Evolutionary conservation across 2,797 vertebrate genomes (phyloP).

Genomic region (Ctenopoma multispine): DNA sequence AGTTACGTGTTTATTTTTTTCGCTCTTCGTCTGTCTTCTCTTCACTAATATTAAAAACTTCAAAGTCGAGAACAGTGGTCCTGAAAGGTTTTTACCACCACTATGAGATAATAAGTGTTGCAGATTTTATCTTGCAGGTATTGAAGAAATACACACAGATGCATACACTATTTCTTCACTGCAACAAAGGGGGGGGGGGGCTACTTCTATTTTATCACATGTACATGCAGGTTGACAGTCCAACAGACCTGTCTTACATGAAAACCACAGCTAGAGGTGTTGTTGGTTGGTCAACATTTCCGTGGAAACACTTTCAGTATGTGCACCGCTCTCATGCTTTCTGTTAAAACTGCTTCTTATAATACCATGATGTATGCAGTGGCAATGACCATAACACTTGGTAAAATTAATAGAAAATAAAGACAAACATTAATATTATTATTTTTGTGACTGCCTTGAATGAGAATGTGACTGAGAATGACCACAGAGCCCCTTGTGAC

Average conservation of each 20-base stretch:
- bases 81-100: background rate
- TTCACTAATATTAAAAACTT: constrained; percentile 6
- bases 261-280: constrained; percentile 43
- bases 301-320: background rate
- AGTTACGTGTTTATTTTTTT: constrained; percentile 1
- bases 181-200: background rate
- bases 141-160: background rate
- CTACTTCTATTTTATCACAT: constrained; percentile 6
- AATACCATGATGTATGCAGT: background rate
- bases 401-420: too few relatives aligned
- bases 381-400: background rate
- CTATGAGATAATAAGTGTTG: background rate
- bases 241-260: background rate
- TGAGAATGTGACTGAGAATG: too few relatives aligned
- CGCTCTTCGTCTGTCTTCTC: constrained; percentile 3
- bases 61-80: background rate
- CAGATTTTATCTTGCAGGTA: constrained; percentile 10
- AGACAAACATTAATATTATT: too few relatives aligned
- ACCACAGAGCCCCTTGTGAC: too few relatives aligned
- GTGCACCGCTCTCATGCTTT: background rate
- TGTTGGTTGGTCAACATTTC: constrained; percentile 41
- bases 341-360: constrained; percentile 6
- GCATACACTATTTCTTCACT: background rate
- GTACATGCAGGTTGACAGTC: background rate
- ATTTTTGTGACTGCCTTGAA: too few relatives aligned